Evolutionary conservation across 2,797 vertebrate genomes (phyloP).

Genomic region (Aeoliscus strigatus): DNA sequence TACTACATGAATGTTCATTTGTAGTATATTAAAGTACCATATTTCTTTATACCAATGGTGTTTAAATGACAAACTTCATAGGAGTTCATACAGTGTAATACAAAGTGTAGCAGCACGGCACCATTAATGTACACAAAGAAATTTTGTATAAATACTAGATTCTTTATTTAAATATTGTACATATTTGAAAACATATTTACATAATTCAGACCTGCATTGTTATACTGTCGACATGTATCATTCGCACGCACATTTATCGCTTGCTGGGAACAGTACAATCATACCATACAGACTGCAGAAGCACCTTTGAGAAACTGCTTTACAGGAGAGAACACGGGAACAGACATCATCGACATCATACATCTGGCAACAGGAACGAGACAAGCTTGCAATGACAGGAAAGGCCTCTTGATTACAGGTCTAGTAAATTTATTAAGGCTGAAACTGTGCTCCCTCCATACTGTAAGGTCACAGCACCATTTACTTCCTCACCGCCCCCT

Average conservation of each 20-base stretch:
- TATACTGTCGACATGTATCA: conserved; percentile 66
- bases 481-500: conserved; percentile 1
- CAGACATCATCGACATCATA: conserved; percentile 41
- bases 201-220: conserved; percentile 81
- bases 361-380: conserved; percentile 43
- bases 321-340: conserved; percentile 23
- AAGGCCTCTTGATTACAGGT: conserved; percentile 71
- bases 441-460: conserved; percentile 55
- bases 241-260: conserved; percentile 57
- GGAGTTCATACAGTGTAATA: no score
- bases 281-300: conserved; percentile 66
- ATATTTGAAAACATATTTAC: conserved; percentile 98
- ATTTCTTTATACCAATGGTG: no score
- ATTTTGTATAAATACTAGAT: conserved; percentile 96
- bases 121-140: conserved; percentile 6
- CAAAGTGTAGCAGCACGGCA: no score
- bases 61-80: no score
- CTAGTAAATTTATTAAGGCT: conserved; percentile 70
- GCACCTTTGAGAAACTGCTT: conserved; percentile 61
- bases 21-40: no score
- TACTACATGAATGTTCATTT: no score
- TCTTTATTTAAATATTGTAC: conserved; percentile 99
- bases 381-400: conserved; percentile 65
- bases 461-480: conserved; percentile 27
- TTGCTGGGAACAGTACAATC: conserved; percentile 61